Evolutionary conservation across 2,797 vertebrate species (phyloP), one percentile per base, ranked within the genome.

Genomic region (Dicrostonyx torquatus): DNA sequence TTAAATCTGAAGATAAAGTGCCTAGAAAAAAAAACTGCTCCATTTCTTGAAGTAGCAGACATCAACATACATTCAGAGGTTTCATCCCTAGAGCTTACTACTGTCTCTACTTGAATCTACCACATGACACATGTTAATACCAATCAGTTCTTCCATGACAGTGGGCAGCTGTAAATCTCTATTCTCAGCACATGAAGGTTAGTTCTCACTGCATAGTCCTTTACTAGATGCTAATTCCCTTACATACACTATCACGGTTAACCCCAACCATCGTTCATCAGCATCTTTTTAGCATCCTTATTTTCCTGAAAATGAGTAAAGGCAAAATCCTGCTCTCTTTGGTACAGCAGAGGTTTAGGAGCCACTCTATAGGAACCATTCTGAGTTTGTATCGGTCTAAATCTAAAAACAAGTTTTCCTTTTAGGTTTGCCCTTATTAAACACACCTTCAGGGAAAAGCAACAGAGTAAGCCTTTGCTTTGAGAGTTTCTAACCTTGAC

Each of bases 1-100:
- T 64, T 78, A 55, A 94, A 66, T 82, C 45, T 82, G 50, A 93
- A 94, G 90, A 90, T 45, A 48, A 70, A 94, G 72, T 22, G 62
- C 43, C 26, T 83, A 90, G 87, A 88, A 91, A 4, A n/a, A n/a
- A 37, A 37, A n/a, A 24, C 20, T 85, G 45, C 31, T 60, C 17
- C 14, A 12, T 73, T 77, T 86, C 22, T 68, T 88, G 48, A 95
- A 34, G 17, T 82, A 73, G 55, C 8, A 50, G 7, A 43, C 26
- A 93, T 29, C 40, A 43, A 93, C 68, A 93, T 64, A 78, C 95
- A 88, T 5, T 66, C 17, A 84, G n/a, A 70, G 4, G 26, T 26
- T 88, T 64, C 31, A 43, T 37, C 14, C 37, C 13, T 31, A 22
- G 53, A 37, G 14, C 37, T 85, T 70, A 70, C 2, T 64, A 58